These are phyloP conservation scores for Plagiodera versicolora DNA, from an alignment of 2,888 invertebrate species.

Conservation along the genomic window DNA sequence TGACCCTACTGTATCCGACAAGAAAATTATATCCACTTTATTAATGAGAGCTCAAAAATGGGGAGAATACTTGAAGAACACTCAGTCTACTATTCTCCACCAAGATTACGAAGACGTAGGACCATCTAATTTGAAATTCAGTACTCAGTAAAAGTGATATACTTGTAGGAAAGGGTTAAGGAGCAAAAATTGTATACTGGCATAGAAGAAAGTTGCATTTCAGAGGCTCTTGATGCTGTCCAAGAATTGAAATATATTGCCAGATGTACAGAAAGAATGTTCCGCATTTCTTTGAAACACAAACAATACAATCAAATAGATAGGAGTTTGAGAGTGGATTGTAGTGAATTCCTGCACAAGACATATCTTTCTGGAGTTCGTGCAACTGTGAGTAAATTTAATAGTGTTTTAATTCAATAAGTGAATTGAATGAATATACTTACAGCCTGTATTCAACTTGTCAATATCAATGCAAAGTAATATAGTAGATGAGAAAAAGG, in stretches of 20 bases:
- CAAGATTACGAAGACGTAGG: conserved; percentile 39
- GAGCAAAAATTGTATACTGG: conserved; percentile 49
- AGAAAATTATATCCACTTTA: conserved; percentile 48
- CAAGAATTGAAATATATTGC: conserved; percentile 51
- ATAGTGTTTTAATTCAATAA: background rate
- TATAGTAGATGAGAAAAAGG: background rate
- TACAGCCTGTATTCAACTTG: conserved; percentile 22
- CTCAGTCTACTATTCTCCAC: conserved; percentile 46
- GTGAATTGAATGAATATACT: background rate
- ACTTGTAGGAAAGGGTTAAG: conserved; percentile 40
- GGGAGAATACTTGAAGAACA: conserved; percentile 46
- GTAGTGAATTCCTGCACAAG: conserved; percentile 22
- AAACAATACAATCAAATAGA: conserved; percentile 28
- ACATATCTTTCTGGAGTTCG: conserved; percentile 25
- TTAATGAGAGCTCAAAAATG: conserved; percentile 49
- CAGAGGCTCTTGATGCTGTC: conserved; percentile 49
- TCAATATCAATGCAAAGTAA: conserved; percentile 6
- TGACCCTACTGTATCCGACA: conserved; percentile 50
- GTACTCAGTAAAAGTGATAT: conserved; percentile 9
- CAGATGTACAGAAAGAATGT: conserved; percentile 50
- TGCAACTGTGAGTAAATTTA: conserved; percentile 27
- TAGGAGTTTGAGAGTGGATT: conserved; percentile 17
- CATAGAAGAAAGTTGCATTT: conserved; percentile 49
- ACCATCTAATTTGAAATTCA: background rate
- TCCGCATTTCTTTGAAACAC: conserved; percentile 45